phyloP scores from a whole-genome alignment of 2,797 vertebrate genomes.

The Lepilemur ruficaudatus region DNA sequence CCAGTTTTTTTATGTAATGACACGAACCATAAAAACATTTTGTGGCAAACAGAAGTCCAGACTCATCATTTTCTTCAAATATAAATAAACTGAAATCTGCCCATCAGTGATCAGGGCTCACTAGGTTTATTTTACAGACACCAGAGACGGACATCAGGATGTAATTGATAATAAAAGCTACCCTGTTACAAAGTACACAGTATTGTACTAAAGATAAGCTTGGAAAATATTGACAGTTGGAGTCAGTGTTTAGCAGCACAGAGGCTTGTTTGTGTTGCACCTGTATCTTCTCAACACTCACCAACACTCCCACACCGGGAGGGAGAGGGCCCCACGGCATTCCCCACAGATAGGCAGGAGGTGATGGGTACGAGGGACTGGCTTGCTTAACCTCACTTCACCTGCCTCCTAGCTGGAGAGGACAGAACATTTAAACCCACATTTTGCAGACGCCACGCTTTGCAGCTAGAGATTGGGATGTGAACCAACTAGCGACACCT shows the following conservation, averaged over 20 bases:
- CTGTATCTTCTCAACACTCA: background rate
- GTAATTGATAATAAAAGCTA: background rate
- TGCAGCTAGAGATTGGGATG: background rate
- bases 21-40: constrained; percentile 49
- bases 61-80: constrained; percentile 41
- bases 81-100: constrained; percentile 3
- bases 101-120: background rate
- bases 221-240: background rate
- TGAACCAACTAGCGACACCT: background rate
- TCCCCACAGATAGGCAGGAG: background rate
- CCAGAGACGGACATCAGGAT: background rate
- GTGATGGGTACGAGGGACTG: background rate
- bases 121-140: constrained; percentile 5
- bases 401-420: background rate
- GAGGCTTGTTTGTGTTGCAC: background rate
- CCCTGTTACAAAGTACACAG: background rate
- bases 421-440: background rate
- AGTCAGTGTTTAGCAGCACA: background rate
- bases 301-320: background rate
- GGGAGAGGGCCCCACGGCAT: background rate
- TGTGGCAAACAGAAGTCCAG: constrained; percentile 45
- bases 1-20: background rate
- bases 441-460: background rate
- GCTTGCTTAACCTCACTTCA: background rate
- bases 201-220: constrained; percentile 25